These are phyloP conservation scores for Anoplolepis gracilipes DNA, from an alignment of 1,140 invertebrate species.

Conservation along the genomic window DNA sequence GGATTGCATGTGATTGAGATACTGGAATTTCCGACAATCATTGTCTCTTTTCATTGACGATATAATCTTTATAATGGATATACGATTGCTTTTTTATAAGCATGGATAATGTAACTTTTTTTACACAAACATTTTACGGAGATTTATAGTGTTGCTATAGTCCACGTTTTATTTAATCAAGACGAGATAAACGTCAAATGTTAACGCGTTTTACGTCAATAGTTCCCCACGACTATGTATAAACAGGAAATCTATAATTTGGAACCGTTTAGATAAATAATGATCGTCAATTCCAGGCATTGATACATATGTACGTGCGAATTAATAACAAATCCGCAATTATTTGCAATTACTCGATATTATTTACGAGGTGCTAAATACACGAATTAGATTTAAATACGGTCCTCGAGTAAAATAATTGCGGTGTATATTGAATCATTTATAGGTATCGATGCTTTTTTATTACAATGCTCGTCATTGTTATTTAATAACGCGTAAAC, in stretches of 20 bases:
- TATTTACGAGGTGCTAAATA: not conserved
- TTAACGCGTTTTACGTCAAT: slow-evolving; percentile 15
- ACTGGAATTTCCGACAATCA: not conserved
- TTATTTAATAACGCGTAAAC: not conserved
- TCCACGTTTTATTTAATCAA: slow-evolving; percentile 6
- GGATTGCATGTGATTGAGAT: not conserved
- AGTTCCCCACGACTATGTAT: not conserved
- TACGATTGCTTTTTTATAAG: not conserved
- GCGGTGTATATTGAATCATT: not conserved
- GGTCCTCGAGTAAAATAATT: not conserved
- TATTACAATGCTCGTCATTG: not conserved
- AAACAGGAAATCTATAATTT: not conserved
- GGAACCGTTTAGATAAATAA: not conserved
- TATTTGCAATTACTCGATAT: slow-evolving; percentile 5
- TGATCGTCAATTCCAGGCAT: not conserved
- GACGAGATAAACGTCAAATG: slow-evolving; percentile 1
- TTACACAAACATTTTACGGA: not conserved
- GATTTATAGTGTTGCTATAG: not conserved
- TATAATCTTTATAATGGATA: not conserved
- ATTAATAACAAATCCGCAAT: not conserved
- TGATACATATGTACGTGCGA: not conserved
- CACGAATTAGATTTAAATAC: slow-evolving; percentile 32
- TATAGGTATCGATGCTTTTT: not conserved
- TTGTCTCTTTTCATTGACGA: not conserved
- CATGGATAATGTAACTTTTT: not conserved